phyloP scores from a whole-genome alignment of 1,140 invertebrate genomes.

The Rhizoglyphus robini region DNA sequence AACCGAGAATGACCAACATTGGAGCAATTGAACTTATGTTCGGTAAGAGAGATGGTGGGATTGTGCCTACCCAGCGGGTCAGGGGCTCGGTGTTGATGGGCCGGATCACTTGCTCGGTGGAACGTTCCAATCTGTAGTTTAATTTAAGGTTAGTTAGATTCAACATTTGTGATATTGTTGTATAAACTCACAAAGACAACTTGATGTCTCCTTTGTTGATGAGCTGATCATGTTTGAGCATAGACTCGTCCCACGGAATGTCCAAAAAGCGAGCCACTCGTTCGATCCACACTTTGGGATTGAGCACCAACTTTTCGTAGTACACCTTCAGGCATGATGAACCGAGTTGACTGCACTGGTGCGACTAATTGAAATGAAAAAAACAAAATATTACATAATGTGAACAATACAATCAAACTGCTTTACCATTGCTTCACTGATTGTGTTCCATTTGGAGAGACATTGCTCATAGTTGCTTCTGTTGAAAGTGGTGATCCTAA shows the following conservation, averaged over 20 bases:
- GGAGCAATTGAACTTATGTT: constrained; percentile 83
- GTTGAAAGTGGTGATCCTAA: constrained; percentile 96
- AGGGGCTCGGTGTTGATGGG: constrained; percentile 92
- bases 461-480: constrained; percentile 81
- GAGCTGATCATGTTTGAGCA: constrained; percentile 90
- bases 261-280: constrained; percentile 78
- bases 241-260: constrained; percentile 86
- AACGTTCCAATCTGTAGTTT: constrained; percentile 75
- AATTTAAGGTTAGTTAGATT: constrained; percentile 23
- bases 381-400: neutral
- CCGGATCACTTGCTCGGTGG: constrained; percentile 96
- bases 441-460: constrained; percentile 87
- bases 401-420: neutral
- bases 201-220: constrained; percentile 89
- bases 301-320: constrained; percentile 92
- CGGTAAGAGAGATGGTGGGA: constrained; percentile 73
- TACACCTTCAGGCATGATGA: constrained; percentile 66
- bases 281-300: constrained; percentile 76
- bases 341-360: constrained; percentile 79
- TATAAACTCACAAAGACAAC: constrained; percentile 59
- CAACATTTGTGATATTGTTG: no score
- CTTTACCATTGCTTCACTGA: constrained; percentile 69
- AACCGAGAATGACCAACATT: constrained; percentile 74
- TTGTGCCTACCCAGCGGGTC: constrained; percentile 85
- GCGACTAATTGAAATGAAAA: constrained; percentile 37